Conservation (phyloP, 2,113 vertebrate genomes). For the Callocephalon fimbriatum region DNA sequence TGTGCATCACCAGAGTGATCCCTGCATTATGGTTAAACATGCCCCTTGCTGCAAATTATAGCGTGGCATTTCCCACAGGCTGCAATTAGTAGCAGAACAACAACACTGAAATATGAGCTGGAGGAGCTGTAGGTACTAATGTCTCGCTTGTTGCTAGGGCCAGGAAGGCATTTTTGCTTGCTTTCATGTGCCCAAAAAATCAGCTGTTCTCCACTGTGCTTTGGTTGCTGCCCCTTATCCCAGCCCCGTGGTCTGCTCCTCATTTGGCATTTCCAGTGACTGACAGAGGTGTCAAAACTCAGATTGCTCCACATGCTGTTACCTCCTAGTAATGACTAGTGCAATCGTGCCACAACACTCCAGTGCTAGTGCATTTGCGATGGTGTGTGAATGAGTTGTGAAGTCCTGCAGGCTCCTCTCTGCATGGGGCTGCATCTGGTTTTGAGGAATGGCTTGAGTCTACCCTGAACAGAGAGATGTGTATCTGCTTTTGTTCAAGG, state of each 20-base stretch:
- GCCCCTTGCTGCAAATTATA: conserved; percentile 6
- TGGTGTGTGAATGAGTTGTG: not conserved
- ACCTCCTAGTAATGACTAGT: not conserved
- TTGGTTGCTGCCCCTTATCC: not conserved
- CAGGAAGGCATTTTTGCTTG: not conserved
- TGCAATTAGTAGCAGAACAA: not conserved
- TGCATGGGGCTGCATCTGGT: not conserved
- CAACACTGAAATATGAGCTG: not conserved
- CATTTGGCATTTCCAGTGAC: not conserved
- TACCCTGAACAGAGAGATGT: not conserved
- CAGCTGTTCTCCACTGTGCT: not conserved
- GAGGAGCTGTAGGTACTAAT: not conserved
- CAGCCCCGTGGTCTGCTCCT: not conserved
- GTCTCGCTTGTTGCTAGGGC: not conserved
- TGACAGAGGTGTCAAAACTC: not conserved
- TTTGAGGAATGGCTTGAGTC: not conserved
- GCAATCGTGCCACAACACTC: not conserved
- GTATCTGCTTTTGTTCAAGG: not conserved
- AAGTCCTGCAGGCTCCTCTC: not conserved
- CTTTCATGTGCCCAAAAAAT: not conserved
- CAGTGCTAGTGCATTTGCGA: not conserved
- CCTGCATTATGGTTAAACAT: not conserved
- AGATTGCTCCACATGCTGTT: not conserved
- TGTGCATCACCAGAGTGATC: not conserved
- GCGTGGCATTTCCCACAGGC: not conserved